Percentiles rank a stretch among this genome's conserved stretches.
Conservation (phyloP, 2,113 vertebrate genomes). For the Thunnus maccoyii region DNA sequence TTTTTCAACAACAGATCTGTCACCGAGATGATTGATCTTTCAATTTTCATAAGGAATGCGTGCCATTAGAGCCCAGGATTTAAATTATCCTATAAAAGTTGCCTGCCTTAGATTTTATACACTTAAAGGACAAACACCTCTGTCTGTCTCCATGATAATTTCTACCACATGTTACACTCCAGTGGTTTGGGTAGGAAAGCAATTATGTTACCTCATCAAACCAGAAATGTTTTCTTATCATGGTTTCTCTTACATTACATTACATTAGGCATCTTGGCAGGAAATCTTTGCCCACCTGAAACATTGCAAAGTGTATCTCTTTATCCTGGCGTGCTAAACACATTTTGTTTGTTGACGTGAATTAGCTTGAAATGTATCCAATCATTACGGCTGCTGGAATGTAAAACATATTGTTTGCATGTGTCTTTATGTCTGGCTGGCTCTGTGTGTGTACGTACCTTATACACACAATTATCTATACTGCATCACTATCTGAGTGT, state of each 20-base stretch:
- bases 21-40: constrained; percentile 81
- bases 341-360: constrained; percentile 61
- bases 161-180: constrained; percentile 84
- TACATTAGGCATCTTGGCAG: constrained; percentile 63
- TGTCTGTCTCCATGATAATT: constrained; percentile 84
- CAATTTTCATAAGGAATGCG: constrained; percentile 81
- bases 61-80: constrained; percentile 76
- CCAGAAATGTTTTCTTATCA: constrained; percentile 82
- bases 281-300: constrained; percentile 67
- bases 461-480: constrained; percentile 34
- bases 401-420: constrained; percentile 53
- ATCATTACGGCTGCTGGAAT: constrained; percentile 37
- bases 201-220: constrained; percentile 86
- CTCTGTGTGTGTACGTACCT: constrained; percentile 14
- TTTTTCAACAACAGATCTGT: constrained; percentile 71
- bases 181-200: constrained; percentile 78
- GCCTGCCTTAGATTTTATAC: constrained; percentile 80
- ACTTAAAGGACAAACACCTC: constrained; percentile 83
- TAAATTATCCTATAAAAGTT: constrained; percentile 84
- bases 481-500: constrained; percentile 44
- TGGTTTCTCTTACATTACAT: constrained; percentile 66
- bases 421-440: constrained; percentile 56
- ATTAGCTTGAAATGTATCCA: constrained; percentile 61
- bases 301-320: constrained; percentile 50
- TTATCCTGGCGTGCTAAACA: constrained; percentile 40